phyloP scores from a whole-genome alignment of 1,140 invertebrate species.

The Probaryconus sp. region DNA sequence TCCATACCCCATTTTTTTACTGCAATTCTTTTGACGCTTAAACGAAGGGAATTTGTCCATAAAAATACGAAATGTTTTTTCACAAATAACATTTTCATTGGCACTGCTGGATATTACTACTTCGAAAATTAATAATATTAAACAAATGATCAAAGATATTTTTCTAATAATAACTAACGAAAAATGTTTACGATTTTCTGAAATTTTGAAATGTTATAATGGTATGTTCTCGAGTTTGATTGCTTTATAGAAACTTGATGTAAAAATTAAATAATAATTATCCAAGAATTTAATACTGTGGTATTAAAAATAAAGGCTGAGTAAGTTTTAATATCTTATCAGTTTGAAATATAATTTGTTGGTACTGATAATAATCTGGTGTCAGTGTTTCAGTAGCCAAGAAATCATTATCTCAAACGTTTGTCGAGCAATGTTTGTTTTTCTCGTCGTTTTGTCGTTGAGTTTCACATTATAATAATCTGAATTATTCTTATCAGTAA shows the following conservation, averaged over 20 bases:
- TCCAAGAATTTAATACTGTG: too few relatives aligned
- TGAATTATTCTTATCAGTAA: constrained; percentile 47
- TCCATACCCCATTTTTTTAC: not conserved
- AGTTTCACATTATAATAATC: constrained; percentile 54
- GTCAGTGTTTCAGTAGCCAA: constrained; percentile 33
- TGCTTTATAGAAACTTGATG: too few relatives aligned
- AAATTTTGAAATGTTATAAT: too few relatives aligned
- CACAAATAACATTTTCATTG: too few relatives aligned
- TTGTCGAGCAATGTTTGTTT: constrained; percentile 49
- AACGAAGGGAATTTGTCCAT: not conserved
- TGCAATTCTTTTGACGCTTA: not conserved
- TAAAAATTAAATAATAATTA: too few relatives aligned
- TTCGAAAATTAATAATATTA: too few relatives aligned
- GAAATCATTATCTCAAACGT: constrained; percentile 32
- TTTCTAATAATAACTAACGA: too few relatives aligned
- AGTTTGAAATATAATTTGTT: constrained; percentile 49
- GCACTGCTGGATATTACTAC: too few relatives aligned
- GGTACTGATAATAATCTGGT: constrained; percentile 40
- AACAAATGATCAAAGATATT: too few relatives aligned
- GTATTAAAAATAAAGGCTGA: too few relatives aligned
- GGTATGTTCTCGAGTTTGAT: too few relatives aligned
- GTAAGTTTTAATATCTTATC: constrained; percentile 35
- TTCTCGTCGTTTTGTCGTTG: constrained; percentile 55
- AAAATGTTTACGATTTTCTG: too few relatives aligned
- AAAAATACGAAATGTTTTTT: constrained; percentile 4